Evolutionary conservation across 1,140 invertebrate species (phyloP).

Genomic region (Papilio dardanus): DNA sequence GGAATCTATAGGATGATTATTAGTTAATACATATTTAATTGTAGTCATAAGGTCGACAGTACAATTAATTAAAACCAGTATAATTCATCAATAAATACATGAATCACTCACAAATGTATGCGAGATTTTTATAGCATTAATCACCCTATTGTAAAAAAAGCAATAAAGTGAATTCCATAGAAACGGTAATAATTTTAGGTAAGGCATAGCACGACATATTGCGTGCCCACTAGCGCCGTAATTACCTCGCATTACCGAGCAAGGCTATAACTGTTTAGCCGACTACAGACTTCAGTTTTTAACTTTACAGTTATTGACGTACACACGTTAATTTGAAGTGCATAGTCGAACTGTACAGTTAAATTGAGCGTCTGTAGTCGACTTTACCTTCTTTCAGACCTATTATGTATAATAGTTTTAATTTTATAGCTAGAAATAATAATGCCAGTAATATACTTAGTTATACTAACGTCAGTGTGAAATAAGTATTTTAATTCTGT

Average conservation of each 20-base stretch:
- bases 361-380: too few relatives aligned
- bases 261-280: constrained; percentile 55
- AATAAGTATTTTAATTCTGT: background rate
- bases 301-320: too few relatives aligned
- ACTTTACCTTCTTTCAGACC: constrained; percentile 43
- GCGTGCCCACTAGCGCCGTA: constrained; percentile 50
- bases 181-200: constrained; percentile 41
- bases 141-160: background rate
- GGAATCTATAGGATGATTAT: background rate
- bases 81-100: background rate
- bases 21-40: background rate
- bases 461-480: too few relatives aligned
- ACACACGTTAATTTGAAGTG: too few relatives aligned
- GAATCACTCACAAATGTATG: constrained; percentile 29
- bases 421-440: background rate
- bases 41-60: background rate
- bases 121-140: constrained; percentile 15
- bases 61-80: background rate
- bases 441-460: background rate
- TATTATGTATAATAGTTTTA: background rate
- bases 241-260: constrained; percentile 56
- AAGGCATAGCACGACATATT: constrained; percentile 48
- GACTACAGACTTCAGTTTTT: too few relatives aligned
- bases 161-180: constrained; percentile 26
- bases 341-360: too few relatives aligned